phyloP scores from a whole-genome alignment of 92 coral and sea anemone genomes.

The Actinernus sp. region DNA sequence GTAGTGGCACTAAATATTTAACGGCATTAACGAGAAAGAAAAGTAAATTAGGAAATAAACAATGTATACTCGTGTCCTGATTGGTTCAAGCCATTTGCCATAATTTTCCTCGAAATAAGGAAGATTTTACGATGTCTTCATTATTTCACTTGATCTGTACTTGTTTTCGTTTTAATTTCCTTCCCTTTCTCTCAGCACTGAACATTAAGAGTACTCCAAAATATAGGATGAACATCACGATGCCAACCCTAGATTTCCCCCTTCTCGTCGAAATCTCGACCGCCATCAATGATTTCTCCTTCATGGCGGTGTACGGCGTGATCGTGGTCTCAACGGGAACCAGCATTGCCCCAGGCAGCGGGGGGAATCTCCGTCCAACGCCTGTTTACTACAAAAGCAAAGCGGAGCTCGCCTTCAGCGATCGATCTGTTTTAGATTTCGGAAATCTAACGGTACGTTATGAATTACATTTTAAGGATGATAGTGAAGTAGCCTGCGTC shows the following conservation, averaged over 20 bases:
- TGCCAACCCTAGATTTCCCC: constrained; percentile 82
- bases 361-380: constrained; percentile 14
- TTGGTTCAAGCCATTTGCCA: too few relatives aligned
- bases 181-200: constrained; percentile 49
- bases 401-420: constrained; percentile 57
- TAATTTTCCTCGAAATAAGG: neutral
- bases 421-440: constrained; percentile 86
- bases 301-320: constrained; percentile 68
- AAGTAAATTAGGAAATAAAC: too few relatives aligned
- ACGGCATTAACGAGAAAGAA: too few relatives aligned
- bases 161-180: neutral
- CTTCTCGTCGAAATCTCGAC: constrained; percentile 81
- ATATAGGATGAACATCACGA: constrained; percentile 72
- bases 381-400: constrained; percentile 56
- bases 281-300: constrained; percentile 89
- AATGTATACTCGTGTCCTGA: too few relatives aligned
- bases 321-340: constrained; percentile 27
- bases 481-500: too few relatives aligned
- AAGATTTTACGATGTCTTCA: neutral
- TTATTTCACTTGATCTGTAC: neutral
- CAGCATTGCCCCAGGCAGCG: constrained; percentile 28
- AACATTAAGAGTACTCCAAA: constrained; percentile 58
- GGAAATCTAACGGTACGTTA: constrained; percentile 84
- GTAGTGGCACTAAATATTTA: neutral
- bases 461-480: too few relatives aligned